These are phyloP conservation scores for Drosophila pandora DNA, from an alignment of 1,140 invertebrate species.

Conservation along the genomic window DNA sequence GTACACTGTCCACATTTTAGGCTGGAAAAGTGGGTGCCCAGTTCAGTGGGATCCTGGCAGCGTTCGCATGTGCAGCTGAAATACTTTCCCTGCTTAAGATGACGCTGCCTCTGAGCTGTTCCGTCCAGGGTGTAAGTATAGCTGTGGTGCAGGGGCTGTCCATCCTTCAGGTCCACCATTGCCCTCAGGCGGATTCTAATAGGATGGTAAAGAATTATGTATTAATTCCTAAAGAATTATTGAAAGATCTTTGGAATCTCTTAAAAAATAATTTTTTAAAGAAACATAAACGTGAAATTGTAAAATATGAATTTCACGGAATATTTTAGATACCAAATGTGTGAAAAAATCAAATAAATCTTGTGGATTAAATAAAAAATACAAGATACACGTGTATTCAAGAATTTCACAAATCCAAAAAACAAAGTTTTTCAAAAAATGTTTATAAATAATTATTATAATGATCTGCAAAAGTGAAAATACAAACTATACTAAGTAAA, in stretches of 20 bases:
- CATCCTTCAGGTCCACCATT: conserved; percentile 87
- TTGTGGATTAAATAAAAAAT: background rate
- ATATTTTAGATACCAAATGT: background rate
- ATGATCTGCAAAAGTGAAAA: background rate
- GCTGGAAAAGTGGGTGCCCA: conserved; percentile 90
- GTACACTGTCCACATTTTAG: conserved; percentile 91
- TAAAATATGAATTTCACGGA: no score
- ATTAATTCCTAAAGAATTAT: no score
- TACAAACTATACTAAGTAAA: background rate
- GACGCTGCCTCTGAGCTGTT: conserved; percentile 88
- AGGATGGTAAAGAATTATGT: background rate
- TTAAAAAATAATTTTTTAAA: no score
- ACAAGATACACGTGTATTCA: background rate
- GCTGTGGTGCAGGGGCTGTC: conserved; percentile 87
- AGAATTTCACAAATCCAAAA: background rate
- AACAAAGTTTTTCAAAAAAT: background rate
- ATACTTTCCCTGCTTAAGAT: conserved; percentile 90
- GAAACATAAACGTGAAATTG: no score
- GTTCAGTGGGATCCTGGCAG: conserved; percentile 90
- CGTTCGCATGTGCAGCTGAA: conserved; percentile 90
- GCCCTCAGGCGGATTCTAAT: conserved; percentile 88
- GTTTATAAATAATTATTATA: background rate
- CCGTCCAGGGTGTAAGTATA: conserved; percentile 92
- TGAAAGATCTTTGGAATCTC: no score
- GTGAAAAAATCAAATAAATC: background rate